These are phyloP conservation scores for Hiodon alosoides DNA, from an alignment of 2,113 vertebrate species.

Conservation along the genomic window DNA sequence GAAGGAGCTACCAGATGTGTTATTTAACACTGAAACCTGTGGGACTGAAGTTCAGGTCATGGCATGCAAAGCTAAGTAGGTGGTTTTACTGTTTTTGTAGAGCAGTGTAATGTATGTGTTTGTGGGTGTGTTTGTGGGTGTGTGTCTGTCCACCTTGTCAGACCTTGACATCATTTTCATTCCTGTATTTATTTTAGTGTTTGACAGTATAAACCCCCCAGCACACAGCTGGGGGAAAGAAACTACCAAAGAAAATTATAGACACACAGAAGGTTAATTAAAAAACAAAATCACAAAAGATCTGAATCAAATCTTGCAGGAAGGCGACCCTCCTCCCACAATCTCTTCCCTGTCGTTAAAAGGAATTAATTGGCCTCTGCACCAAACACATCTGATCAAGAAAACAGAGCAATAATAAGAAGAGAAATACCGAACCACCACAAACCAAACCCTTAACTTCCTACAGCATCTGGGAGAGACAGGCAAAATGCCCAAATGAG, in stretches of 20 bases:
- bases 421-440: neutral
- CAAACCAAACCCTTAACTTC: neutral
- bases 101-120: no score
- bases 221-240: neutral
- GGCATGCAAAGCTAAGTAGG: no score
- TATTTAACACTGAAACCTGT: no score
- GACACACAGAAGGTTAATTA: neutral
- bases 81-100: no score
- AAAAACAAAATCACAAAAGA: neutral
- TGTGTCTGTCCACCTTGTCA: neutral
- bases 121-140: no score
- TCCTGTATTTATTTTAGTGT: conserved; percentile 15
- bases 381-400: no score
- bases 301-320: neutral
- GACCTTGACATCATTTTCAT: neutral
- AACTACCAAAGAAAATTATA: conserved; percentile 7
- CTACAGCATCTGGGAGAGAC: neutral
- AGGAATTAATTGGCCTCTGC: no score
- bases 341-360: no score
- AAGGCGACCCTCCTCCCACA: neutral
- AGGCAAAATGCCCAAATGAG: neutral
- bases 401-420: neutral
- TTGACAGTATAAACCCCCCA: conserved; percentile 12
- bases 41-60: no score
- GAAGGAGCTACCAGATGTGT: no score